phyloP scores from a whole-genome alignment of 2,888 invertebrate species.

The Epinotia brunnichana region DNA sequence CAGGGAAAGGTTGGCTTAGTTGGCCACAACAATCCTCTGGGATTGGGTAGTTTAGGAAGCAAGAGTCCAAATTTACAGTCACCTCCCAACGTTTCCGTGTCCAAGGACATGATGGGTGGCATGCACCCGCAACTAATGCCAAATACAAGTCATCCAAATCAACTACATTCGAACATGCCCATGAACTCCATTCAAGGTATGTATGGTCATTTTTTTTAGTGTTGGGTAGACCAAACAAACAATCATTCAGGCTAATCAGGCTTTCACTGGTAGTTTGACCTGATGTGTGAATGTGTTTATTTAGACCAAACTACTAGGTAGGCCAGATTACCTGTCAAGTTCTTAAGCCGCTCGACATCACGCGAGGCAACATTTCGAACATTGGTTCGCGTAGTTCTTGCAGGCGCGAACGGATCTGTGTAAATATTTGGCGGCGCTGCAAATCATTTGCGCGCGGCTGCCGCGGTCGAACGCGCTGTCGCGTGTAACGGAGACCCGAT shows the following conservation, averaged over 20 bases:
- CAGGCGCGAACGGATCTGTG: too few relatives aligned
- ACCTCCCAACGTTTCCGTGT: conserved; percentile 91
- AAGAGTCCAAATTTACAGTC: conserved; percentile 94
- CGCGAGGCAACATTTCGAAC: not conserved
- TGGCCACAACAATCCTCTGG: conserved; percentile 88
- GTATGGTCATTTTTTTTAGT: conserved; percentile 44
- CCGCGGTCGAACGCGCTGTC: too few relatives aligned
- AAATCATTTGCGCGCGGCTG: too few relatives aligned
- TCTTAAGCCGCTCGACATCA: not conserved
- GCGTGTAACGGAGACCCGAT: too few relatives aligned
- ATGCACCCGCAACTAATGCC: conserved; percentile 89
- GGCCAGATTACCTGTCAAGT: not conserved
- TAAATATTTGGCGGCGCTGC: not conserved
- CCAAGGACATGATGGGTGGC: conserved; percentile 90
- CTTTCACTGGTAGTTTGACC: not conserved
- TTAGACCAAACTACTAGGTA: too few relatives aligned
- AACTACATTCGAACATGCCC: conserved; percentile 84
- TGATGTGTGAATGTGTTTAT: not conserved
- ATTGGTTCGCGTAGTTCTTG: not conserved
- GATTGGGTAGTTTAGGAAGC: conserved; percentile 89
- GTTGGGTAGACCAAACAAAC: not conserved
- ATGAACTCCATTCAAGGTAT: conserved; percentile 89
- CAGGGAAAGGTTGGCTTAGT: conserved; percentile 88
- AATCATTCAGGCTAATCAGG: not conserved
- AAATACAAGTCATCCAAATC: conserved; percentile 88